Base-by-base conservation (phyloP, 1,140 invertebrate genomes). In the Hyles euphorbiae region DNA sequence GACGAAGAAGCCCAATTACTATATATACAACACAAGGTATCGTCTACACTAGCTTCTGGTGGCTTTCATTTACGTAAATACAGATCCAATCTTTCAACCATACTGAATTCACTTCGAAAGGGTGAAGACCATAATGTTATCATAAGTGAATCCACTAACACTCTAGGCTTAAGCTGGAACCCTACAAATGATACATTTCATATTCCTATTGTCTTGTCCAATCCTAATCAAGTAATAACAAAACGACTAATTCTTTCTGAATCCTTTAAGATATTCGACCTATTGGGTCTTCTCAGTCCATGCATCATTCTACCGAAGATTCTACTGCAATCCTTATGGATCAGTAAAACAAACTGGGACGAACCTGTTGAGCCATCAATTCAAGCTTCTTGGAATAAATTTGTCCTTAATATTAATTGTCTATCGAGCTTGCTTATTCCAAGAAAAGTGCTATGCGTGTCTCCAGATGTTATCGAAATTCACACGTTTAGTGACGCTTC, bases 401-500 rank as follows among this genome's bases (percentile, higher is more conserved):
- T 68, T n/a, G n/a, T n/a, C n/a, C n/a, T n/a, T n/a, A n/a, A n/a
- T n/a, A n/a, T n/a, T n/a, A 32, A 52, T 3, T 45, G n/a, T 44
- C 34, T 68, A 45, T 61, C 61, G 44, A 50, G 56, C 32, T 49
- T 68, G 33, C 51, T 49, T n/a, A 57, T 68, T 22, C 59, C 61
- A 36, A 55, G 66, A 8, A 55, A 51, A 51, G 54, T 65, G 8
- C 7, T 62, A n/a, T 12, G 54, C 51, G 46, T 56, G 11, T 11
- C 56, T 43, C 49, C 45, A 34, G 36, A 33, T 7, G 9, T 0
- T 8, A 7, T 34, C 36, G 60, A 68, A 60, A 46, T 68, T 51
- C 67, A 68, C 53, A 34, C 58, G 45, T 68, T 68, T 56, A 53
- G 55, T 1, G 59, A 66, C 40, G 61, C 66, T 8, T 68, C 61